Base-by-base conservation (phyloP, 1,140 invertebrate species). In the Heliconius nattereri region DNA sequence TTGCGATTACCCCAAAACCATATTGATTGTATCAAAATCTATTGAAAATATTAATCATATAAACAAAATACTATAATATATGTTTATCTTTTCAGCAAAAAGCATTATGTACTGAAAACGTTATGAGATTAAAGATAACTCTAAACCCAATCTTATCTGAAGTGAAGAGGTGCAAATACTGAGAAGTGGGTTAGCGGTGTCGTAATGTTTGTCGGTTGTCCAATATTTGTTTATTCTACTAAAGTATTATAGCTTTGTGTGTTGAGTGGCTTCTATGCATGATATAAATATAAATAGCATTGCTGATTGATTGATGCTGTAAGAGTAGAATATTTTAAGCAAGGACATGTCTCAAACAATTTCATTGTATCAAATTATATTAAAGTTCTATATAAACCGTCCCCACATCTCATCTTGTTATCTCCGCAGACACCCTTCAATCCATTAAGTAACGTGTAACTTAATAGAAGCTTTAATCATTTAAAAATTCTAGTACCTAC, bases 111-210 rank as follows among this genome's bases (percentile, higher is more conserved):
- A 66, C 29, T 66, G 26, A 66, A 66, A 23, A 29, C 23, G 13
- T 29, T 29, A 29, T 29, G 13, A 66, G 60, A 66, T 66, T 66
- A 29, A 57, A 66, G 60, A 66, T 66, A 26, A 66, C 60, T 66
- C 5, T 66, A 66, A 1, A 66, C 26, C 23, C 29, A 71, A 76
- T 76, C 75, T 76, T 76, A 76, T 75, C 74, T 45, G 29, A 52
- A 66, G 74, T 29, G 57, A 40, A 75, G 52, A 76, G 75, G 60
- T 76, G 75, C 60, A 70, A 76, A 76, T 76, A 76, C 57, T 70
- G 3, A 54, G 29, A 76, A 70, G 57, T 76, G 32, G 75, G 75
- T 76, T 70, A 71, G 35, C 74, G 16, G 52, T 75, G 75, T 26
- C 60, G 75, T 37, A 76, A 76, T 76, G 60, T 71, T 76, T 76